These are phyloP conservation scores for Bombus consobrinus DNA, from an alignment of 1,140 invertebrate species.

Conservation along the genomic window DNA sequence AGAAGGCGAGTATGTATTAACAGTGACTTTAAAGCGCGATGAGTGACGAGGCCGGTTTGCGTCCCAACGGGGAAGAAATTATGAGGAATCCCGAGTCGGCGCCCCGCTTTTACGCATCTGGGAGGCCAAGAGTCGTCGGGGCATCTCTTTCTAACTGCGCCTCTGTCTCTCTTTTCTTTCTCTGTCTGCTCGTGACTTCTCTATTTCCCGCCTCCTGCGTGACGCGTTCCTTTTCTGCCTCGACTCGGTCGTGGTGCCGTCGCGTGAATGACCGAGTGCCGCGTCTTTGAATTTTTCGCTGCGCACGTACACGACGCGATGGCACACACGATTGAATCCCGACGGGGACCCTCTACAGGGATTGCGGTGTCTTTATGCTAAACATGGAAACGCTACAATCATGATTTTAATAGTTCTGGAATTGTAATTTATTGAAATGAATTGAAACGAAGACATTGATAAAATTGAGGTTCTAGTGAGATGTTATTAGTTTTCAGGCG, in stretches of 20 bases:
- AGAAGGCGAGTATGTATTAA: conserved; percentile 40
- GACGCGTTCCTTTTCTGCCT: not conserved
- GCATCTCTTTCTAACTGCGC: too few species aligned
- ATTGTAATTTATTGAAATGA: too few species aligned
- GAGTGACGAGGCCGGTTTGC: conserved; percentile 46
- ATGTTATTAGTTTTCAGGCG: too few species aligned
- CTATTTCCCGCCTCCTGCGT: conserved; percentile 5
- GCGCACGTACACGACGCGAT: not conserved
- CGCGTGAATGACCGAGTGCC: conserved; percentile 25
- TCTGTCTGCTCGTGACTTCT: not conserved
- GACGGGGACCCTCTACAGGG: not conserved
- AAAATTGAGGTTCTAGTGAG: too few species aligned
- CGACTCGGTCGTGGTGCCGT: not conserved
- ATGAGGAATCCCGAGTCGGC: conserved; percentile 41
- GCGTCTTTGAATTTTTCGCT: not conserved
- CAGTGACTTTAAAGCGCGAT: conserved; percentile 56
- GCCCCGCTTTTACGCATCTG: conserved; percentile 21
- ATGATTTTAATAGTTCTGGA: too few species aligned
- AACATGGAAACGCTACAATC: too few species aligned
- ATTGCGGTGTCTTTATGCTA: not conserved
- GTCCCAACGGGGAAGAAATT: conserved; percentile 32
- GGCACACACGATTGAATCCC: not conserved
- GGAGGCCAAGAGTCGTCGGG: not conserved
- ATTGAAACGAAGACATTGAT: too few species aligned
- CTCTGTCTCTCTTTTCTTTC: not conserved